Evolutionary conservation across 2,113 vertebrate genomes (phyloP).

Genomic region (Rutilus rutilus): DNA sequence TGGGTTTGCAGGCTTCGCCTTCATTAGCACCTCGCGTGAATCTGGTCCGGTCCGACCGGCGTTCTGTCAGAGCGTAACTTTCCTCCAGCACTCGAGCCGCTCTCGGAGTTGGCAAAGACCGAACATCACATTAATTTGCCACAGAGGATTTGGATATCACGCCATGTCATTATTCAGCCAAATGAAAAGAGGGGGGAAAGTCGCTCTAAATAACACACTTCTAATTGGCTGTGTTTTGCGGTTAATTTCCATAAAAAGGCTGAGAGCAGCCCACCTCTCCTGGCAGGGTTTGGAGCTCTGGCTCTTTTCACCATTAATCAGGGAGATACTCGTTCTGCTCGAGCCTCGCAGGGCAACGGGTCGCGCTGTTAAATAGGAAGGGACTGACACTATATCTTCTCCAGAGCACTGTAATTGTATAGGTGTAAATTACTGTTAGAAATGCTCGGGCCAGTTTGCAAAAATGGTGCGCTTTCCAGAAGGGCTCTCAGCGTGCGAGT

Average conservation of each 20-base stretch:
- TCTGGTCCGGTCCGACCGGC: neutral
- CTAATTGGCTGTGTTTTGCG: conserved; percentile 80
- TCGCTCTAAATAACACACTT: conserved; percentile 77
- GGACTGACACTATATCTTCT: conserved; percentile 75
- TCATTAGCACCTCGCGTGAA: conserved; percentile 26
- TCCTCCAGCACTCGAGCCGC: conserved; percentile 60
- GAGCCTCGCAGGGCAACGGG: conserved; percentile 70
- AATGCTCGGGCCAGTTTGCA: conserved; percentile 57
- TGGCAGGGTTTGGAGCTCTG: conserved; percentile 67
- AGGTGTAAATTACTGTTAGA: conserved; percentile 79
- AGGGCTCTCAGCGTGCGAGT: neutral
- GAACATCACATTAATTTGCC: conserved; percentile 73
- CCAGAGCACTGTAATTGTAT: conserved; percentile 69
- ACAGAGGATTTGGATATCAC: conserved; percentile 63
- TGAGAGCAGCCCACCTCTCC: conserved; percentile 72
- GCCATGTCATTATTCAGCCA: conserved; percentile 70
- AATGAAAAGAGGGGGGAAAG: conserved; percentile 66
- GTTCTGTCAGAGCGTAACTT: conserved; percentile 49
- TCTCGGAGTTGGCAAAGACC: conserved; percentile 65
- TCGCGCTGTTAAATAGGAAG: conserved; percentile 73
- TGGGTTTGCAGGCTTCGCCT: neutral
- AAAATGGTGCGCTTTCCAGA: conserved; percentile 50
- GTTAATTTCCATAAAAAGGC: conserved; percentile 81
- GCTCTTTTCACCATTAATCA: conserved; percentile 76
- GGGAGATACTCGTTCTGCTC: conserved; percentile 71